A percentile compares a stretch with the other conserved stretches of the same genome.
phyloP scores from a whole-genome alignment of 2,797 vertebrate genomes.

The Tinamus major region DNA sequence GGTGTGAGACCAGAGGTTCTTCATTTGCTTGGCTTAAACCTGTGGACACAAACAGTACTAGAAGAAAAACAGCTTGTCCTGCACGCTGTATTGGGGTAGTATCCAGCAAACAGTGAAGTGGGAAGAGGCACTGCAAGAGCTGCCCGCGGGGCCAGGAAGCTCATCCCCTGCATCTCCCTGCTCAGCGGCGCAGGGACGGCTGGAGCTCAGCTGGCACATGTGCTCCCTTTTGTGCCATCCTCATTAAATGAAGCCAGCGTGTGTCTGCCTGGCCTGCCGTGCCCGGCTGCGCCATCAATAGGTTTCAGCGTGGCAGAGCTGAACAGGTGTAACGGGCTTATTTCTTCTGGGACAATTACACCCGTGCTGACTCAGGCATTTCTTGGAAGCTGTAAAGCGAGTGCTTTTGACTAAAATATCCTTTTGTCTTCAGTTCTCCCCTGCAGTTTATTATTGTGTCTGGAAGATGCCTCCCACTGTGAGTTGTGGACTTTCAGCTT shows the following conservation, averaged over 20 bases:
- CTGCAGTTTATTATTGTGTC: constrained; percentile 55
- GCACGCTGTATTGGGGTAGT: not conserved
- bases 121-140: not conserved
- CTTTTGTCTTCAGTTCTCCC: constrained; percentile 50
- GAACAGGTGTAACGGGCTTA: constrained; percentile 18
- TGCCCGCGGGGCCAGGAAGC: not conserved
- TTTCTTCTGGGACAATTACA: constrained; percentile 49
- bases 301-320: constrained; percentile 14
- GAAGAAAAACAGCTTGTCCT: constrained; percentile 40
- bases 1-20: not conserved
- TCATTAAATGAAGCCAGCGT: constrained; percentile 35
- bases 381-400: constrained; percentile 35
- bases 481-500: constrained; percentile 50
- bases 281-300: not conserved
- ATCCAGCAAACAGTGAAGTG: constrained; percentile 24
- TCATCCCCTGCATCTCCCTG: not conserved
- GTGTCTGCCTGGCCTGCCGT: not conserved
- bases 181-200: not conserved
- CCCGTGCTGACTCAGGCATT: constrained; percentile 42
- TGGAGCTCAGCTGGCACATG: not conserved
- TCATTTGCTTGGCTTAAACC: constrained; percentile 14
- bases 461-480: constrained; percentile 25
- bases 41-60: not conserved
- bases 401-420: constrained; percentile 43
- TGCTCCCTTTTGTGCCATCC: constrained; percentile 5